These are phyloP conservation scores for Macheiramphus alcinus DNA, from an alignment of 2,113 vertebrate genomes.

Conservation along the genomic window DNA sequence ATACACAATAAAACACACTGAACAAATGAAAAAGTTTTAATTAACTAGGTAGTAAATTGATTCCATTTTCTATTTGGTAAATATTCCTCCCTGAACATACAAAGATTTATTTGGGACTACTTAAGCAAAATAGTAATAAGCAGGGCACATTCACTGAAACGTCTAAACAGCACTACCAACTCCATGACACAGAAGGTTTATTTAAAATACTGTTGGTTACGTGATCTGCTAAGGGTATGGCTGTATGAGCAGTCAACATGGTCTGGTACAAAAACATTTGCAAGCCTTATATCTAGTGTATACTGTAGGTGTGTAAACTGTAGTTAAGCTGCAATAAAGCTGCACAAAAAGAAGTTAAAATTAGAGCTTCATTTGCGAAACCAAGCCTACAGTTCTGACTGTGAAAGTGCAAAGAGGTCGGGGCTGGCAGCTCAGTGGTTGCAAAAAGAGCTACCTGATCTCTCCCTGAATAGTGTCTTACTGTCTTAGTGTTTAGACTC, in stretches of 20 bases:
- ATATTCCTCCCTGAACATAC: neutral
- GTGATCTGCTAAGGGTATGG: neutral
- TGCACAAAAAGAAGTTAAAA: neutral
- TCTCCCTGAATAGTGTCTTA: neutral
- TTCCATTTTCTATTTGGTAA: neutral
- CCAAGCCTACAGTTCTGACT: accelerated
- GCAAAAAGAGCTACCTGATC: neutral
- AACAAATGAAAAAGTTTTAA: neutral
- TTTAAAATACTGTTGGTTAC: neutral
- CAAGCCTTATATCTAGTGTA: neutral
- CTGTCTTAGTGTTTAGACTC: neutral
- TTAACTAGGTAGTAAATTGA: neutral
- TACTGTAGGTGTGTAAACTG: neutral
- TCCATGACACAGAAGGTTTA: neutral
- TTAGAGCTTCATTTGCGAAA: neutral
- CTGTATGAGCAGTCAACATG: accelerated
- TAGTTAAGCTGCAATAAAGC: neutral
- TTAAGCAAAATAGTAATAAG: neutral
- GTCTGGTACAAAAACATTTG: neutral
- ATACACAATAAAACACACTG: neutral
- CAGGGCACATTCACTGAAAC: neutral
- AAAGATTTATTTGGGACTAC: neutral
- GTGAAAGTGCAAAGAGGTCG: neutral
- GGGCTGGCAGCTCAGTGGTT: neutral
- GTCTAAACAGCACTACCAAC: neutral